Percentiles rank a stretch among this genome's conserved stretches.
These are phyloP conservation scores for Catocala sponsa DNA, from an alignment of 2,888 invertebrate genomes.

Conservation along the genomic window DNA sequence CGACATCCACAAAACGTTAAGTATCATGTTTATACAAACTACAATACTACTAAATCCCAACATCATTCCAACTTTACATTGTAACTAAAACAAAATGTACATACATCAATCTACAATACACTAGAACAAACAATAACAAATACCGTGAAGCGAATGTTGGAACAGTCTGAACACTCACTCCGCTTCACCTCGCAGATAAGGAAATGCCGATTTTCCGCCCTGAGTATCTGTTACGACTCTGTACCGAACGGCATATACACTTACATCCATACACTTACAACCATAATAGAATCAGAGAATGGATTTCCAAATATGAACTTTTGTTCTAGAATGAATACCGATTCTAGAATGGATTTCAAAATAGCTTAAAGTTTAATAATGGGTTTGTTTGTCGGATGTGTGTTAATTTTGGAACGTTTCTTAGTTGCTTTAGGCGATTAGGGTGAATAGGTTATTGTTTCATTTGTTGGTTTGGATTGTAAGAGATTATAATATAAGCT, in stretches of 20 bases:
- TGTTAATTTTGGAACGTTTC: conserved; percentile 36
- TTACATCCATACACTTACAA: conserved; percentile 28
- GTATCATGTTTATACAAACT: no score
- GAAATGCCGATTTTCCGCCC: conserved; percentile 63
- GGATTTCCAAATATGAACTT: conserved; percentile 45
- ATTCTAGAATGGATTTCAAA: conserved; percentile 40
- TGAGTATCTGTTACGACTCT: conserved; percentile 43
- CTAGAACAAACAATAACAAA: conserved; percentile 12
- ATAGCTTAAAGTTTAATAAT: conserved; percentile 28
- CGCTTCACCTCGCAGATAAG: conserved; percentile 42
- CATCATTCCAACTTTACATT: neutral
- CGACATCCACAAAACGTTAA: no score
- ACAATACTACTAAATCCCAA: no score
- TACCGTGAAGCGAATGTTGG: conserved; percentile 11
- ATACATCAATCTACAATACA: conserved; percentile 5
- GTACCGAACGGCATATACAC: conserved; percentile 27
- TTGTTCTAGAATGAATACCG: conserved; percentile 40
- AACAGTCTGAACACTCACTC: conserved; percentile 22
- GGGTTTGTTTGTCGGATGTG: conserved; percentile 35
- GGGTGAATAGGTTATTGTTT: neutral
- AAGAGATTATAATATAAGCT: no score
- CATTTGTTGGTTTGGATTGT: neutral
- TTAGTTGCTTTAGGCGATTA: conserved; percentile 5
- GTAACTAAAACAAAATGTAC: neutral
- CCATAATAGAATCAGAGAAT: conserved; percentile 31